Base-by-base conservation (phyloP, 2,797 vertebrate species). In the Acanthis flammea region DNA sequence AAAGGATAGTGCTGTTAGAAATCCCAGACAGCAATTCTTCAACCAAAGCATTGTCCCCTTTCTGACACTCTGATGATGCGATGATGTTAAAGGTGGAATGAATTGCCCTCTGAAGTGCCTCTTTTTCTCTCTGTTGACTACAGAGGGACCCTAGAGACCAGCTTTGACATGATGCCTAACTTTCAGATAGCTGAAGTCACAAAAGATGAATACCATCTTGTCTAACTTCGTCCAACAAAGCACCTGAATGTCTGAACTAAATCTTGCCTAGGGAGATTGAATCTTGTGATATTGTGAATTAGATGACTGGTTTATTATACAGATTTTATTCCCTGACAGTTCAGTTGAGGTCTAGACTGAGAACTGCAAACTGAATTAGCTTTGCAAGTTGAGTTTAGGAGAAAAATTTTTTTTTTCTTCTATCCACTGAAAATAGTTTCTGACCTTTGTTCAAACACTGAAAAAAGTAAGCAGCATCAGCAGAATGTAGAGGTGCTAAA, bases 51-150 rank as follows among this genome's bases (percentile, higher is more conserved):
- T 72, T 97, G 88, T 94, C 87, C 86, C 82, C 65, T 91, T 82
- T 67, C 86, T 96, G 90, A 93, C 91, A 91, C 65, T 65, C 88
- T 75, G 91, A 92, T 91, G 92, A 94, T 88, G 92, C 19, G 84
- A 94, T 92, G 95, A 93, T 94, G 91, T 79, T 95, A 94, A 90
- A 94, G 94, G 87, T 91, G 90, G 92, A 96, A 94, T 82, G 78
- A 90, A 96, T 74, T 94, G 91, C 91, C 86, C 81, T 91, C 85
- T 67, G 53, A 94, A 95, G 89, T 83, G 68, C 65, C 71, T 91
- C 87, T 94, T 95, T 89, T 94, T 92, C 91, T 94, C 93, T 80
- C 89, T 71, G 75, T 80, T 94, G 92, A 90, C 94, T 94, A 77
- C 41, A 91, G 91, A 92, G 81, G 27, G 74, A 73, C 91, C 55